These are phyloP conservation scores for Drosophila colorata DNA, from an alignment of 2,888 invertebrate species.

Conservation along the genomic window DNA sequence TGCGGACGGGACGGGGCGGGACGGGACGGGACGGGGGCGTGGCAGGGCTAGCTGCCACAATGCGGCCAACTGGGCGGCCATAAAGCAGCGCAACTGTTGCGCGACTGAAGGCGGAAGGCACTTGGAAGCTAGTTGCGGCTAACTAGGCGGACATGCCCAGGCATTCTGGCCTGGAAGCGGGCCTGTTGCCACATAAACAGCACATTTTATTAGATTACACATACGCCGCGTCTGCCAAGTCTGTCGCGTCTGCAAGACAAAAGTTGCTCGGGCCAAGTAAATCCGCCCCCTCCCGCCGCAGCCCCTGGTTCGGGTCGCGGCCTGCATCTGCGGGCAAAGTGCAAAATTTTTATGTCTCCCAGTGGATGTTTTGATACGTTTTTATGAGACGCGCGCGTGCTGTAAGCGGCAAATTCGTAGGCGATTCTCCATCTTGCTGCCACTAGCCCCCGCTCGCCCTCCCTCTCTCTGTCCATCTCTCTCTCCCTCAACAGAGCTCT, in stretches of 20 bases:
- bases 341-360: conserved; percentile 81
- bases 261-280: conserved; percentile 8
- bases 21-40: conserved; percentile 8
- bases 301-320: background rate
- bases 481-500: background rate
- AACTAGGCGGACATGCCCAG: conserved; percentile 55
- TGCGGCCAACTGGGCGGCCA: conserved; percentile 55
- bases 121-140: conserved; percentile 60
- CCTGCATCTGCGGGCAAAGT: conserved; percentile 65
- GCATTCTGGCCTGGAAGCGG: conserved; percentile 35
- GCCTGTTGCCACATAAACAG: conserved; percentile 77
- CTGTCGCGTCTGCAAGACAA: conserved; percentile 19
- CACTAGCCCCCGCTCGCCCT: conserved; percentile 1
- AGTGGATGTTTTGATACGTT: conserved; percentile 81
- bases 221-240: conserved; percentile 52
- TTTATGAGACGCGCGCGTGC: conserved; percentile 81
- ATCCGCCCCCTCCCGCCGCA: background rate
- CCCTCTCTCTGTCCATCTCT: background rate
- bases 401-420: conserved; percentile 71
- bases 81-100: conserved; percentile 78
- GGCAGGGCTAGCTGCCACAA: conserved; percentile 35
- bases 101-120: conserved; percentile 47
- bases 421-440: conserved; percentile 36
- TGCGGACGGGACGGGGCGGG: background rate
- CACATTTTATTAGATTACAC: conserved; percentile 81